These are phyloP conservation scores for Sicus ferrugineus DNA, from an alignment of 2,888 invertebrate species.

Conservation along the genomic window DNA sequence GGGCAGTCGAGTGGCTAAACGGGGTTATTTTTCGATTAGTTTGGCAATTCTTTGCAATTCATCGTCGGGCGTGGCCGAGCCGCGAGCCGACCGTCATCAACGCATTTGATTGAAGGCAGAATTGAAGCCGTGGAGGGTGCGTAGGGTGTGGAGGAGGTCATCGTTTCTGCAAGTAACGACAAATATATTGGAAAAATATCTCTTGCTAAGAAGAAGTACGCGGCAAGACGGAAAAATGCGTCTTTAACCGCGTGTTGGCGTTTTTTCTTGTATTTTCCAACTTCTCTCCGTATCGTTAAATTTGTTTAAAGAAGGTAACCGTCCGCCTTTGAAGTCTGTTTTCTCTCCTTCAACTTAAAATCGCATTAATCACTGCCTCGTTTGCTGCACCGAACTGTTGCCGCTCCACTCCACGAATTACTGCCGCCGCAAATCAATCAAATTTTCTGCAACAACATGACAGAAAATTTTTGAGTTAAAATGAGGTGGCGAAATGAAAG, in stretches of 20 bases:
- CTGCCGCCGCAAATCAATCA: slow-evolving; percentile 23
- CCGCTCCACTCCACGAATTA: slow-evolving; percentile 17
- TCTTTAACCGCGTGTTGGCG: too few species aligned
- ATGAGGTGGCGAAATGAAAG: background rate
- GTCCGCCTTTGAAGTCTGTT: too few species aligned
- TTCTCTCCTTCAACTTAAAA: background rate
- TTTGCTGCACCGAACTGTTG: background rate
- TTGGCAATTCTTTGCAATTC: too few species aligned
- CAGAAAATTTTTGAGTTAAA: background rate
- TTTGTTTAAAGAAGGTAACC: too few species aligned
- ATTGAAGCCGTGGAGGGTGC: background rate
- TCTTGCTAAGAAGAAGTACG: too few species aligned
- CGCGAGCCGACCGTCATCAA: background rate
- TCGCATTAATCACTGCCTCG: slow-evolving; percentile 20
- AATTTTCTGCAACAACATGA: background rate
- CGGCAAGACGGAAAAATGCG: too few species aligned
- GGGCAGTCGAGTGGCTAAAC: background rate
- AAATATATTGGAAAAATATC: too few species aligned
- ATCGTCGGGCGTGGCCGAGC: too few species aligned
- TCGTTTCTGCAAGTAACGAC: too few species aligned
- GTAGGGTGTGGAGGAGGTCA: background rate
- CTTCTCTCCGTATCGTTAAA: too few species aligned
- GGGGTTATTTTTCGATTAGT: background rate
- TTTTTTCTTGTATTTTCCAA: too few species aligned
- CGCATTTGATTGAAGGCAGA: background rate